Conservation (phyloP, 2,888 invertebrate species). For the Muschampia staudingeri region DNA sequence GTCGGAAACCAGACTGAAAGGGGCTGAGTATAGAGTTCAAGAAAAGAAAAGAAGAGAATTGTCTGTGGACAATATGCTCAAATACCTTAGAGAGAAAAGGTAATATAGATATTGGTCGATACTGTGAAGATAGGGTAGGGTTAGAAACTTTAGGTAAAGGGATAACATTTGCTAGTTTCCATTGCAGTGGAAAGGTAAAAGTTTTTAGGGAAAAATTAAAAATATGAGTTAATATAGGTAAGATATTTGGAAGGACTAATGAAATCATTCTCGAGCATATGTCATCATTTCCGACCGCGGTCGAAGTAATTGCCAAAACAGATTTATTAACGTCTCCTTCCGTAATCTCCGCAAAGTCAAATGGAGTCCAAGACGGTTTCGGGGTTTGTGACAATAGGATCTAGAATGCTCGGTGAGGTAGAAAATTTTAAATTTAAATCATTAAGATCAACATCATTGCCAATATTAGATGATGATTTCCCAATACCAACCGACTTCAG, state of each 20-base stretch:
- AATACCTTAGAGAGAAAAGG: constrained; percentile 24
- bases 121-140: too few relatives aligned
- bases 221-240: constrained; percentile 7
- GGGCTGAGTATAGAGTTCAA: background rate
- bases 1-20: constrained; percentile 1
- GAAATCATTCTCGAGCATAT: background rate
- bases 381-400: background rate
- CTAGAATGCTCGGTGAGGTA: background rate
- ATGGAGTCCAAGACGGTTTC: background rate
- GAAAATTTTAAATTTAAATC: constrained; percentile 23
- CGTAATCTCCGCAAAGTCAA: constrained; percentile 29
- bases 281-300: background rate
- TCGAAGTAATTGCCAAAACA: constrained; percentile 26
- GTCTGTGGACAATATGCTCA: constrained; percentile 5
- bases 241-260: background rate
- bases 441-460: constrained; percentile 25
- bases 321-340: constrained; percentile 34
- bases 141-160: background rate
- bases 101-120: constrained; percentile 3
- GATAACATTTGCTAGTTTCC: constrained; percentile 9
- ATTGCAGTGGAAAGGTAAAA: background rate
- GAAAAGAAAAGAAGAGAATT: background rate
- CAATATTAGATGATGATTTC: background rate
- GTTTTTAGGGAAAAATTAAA: constrained; percentile 7
- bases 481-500: constrained; percentile 37